Evolutionary conservation across 2,797 vertebrate species (phyloP), one percentile per base, ranked within the genome.

Genomic region (Oryzias dopingdopingensis): DNA sequence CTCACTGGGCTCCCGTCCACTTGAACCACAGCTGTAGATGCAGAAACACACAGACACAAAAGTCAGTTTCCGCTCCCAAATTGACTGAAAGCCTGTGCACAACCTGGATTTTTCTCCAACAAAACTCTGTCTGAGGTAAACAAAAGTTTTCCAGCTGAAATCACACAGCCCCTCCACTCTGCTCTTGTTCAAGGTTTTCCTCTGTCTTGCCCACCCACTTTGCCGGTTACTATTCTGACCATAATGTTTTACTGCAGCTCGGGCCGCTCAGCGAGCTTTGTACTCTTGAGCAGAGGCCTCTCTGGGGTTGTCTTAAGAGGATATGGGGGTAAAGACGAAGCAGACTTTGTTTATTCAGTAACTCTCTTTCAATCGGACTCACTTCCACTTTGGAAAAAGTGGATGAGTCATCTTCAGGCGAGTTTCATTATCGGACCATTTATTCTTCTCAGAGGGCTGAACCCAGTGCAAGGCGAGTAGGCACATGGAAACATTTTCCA

Each of bases 1-100:
- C 92, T 85, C 4, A 95, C 90, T 0, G 93, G 93, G 68, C 79
- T 90, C 50, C 92, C 93, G 15, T 92, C 92, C 66, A 95, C 93
- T 70, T 94, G 91, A 62, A 94, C 93, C 42, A 93, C 90, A 56
- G 93, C 93, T 94, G 84, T 13, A 53, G 77, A 74, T 46, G 77
- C 64, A 82, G 23, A 81, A 62, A 67, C 41, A 68, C 32, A 79
- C 24, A 57, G 29, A 60, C 43, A 57, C 51, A 76, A 37, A 48
- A 65, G 42, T 82, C 53, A 76, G 73, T 67, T 66, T 67, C 75
- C 76, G 76, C 76, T 74, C 72, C 56, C 46, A 67, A 51, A 56
- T 46, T 52, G 18, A 54, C 6, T 63, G 45, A 42, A 37, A 53
- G 14, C 24, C 62, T 68, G 62, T 49, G 56, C 16, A 13, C 24